Conservation (phyloP, 2,888 invertebrate species). For the Incurvaria masculella region DNA sequence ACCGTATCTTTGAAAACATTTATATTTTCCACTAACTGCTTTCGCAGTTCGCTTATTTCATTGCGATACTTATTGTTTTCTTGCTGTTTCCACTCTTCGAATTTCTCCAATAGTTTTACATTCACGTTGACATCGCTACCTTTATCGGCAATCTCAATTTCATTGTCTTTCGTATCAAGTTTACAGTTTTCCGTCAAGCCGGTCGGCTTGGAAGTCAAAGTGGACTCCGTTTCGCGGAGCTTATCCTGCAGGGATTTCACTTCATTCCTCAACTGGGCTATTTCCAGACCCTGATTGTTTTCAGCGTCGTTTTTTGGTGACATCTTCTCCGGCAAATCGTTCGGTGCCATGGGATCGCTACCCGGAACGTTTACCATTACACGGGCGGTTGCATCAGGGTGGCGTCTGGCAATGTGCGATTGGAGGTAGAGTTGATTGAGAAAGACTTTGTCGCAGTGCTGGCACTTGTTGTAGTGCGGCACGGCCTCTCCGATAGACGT, state of each 20-base stretch:
- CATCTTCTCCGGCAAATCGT: slow-evolving; percentile 19
- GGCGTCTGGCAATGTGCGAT: slow-evolving; percentile 61
- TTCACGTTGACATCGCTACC: slow-evolving; percentile 52
- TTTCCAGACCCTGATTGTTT: background rate
- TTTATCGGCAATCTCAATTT: slow-evolving; percentile 22
- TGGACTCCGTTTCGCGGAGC: background rate
- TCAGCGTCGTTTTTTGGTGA: background rate
- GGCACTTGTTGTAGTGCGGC: slow-evolving; percentile 56
- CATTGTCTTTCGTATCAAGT: slow-evolving; percentile 17
- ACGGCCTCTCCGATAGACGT: slow-evolving; percentile 26
- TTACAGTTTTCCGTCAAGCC: slow-evolving; percentile 16
- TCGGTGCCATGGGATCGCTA: slow-evolving; percentile 23
- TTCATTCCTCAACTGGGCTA: background rate
- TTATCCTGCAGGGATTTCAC: background rate
- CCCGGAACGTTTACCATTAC: background rate
- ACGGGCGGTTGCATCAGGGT: slow-evolving; percentile 32
- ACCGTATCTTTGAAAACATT: slow-evolving; percentile 32
- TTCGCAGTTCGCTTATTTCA: slow-evolving; percentile 43
- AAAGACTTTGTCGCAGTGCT: slow-evolving; percentile 65
- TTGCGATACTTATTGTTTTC: slow-evolving; percentile 53
- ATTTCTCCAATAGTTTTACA: slow-evolving; percentile 53
- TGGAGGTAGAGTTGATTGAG: slow-evolving; percentile 61
- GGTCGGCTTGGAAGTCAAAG: background rate
- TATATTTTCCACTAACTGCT: slow-evolving; percentile 39
- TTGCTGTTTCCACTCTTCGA: slow-evolving; percentile 51